Percentiles rank a stretch among this genome's conserved stretches.
Conservation (phyloP, 2,797 vertebrate genomes). For the Poecile montanus region DNA sequence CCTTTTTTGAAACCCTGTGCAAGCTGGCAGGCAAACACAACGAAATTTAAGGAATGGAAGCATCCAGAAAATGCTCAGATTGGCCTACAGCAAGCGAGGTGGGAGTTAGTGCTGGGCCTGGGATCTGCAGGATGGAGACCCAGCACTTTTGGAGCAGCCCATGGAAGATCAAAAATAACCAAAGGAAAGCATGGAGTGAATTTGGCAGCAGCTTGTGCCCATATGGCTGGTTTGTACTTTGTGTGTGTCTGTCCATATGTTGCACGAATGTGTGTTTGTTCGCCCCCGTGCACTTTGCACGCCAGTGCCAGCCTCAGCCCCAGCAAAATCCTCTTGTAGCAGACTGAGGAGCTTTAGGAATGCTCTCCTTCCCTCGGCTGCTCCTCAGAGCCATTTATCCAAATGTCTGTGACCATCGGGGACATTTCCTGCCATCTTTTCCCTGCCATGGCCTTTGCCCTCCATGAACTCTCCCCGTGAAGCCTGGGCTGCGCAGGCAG, state of each 20-base stretch:
- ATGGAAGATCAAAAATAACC: not conserved
- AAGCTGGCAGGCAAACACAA: not conserved
- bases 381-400: not conserved
- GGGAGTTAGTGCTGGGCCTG: not conserved
- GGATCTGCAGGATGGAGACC: not conserved
- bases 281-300: not conserved
- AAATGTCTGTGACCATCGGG: fast-evolving
- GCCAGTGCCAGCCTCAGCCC: not conserved
- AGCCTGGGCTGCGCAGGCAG: not conserved
- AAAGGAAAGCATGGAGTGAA: not conserved
- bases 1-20: not conserved
- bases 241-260: constrained; percentile 8
- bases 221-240: not conserved
- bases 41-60: not conserved
- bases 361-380: fast-evolving
- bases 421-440: not conserved
- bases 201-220: not conserved
- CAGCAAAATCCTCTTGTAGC: not conserved
- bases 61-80: not conserved
- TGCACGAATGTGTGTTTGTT: not conserved
- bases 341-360: not conserved
- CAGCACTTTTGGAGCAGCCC: not conserved
- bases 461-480: fast-evolving
- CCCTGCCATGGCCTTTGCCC: not conserved
- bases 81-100: not conserved